Evolutionary conservation across 2,797 vertebrate species (phyloP), one percentile per base, ranked within the genome.

Genomic region (Semaprochilodus insignis): DNA sequence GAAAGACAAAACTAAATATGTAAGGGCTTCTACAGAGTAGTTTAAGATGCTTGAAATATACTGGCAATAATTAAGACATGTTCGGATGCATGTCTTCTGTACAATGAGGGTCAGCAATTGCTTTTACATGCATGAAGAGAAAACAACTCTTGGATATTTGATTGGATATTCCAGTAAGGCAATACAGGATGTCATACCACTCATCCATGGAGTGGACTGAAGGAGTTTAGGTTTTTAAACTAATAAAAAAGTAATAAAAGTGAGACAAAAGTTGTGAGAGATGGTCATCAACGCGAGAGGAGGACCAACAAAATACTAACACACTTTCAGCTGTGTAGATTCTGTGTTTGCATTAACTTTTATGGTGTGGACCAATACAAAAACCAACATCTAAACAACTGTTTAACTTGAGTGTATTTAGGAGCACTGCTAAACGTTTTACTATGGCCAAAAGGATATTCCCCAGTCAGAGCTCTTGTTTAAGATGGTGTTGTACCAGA

Each of bases 381-480:
- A 48, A 48, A 48, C 5, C 36, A 36, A 44, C 44, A 44, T 10
- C 10, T 44, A 7, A 48, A 10, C 44, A 13, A 13, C 44, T 48
- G 7, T 48, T 48, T 44, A 44, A 44, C 40, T 44, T 1, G 7
- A 48, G 44, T 13, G 8, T 13, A 13, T 48, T 48, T 13, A 10
- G 11, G 10, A 0, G 44, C 44, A 48, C 44, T 48, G 44, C 44
- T 48, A 48, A 48, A 48, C 44, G 8, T 10, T 48, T 48, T 13
- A 48, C 44, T 48, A 48, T 48, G 44, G 44, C 10, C 44, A 48
- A 70, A 98, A 99, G 97, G 98, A 99, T 99, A 99, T 97, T 84
- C 98, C 98, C 98, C 98, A 99, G 91, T 93, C 92, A 82, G 97
- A 97, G 84, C 98, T 99, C 92, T 96, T 98, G 93, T 99, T 99